These are phyloP conservation scores for Potamarius usumacintae DNA, from an alignment of 2,113 vertebrate genomes.

Conservation along the genomic window DNA sequence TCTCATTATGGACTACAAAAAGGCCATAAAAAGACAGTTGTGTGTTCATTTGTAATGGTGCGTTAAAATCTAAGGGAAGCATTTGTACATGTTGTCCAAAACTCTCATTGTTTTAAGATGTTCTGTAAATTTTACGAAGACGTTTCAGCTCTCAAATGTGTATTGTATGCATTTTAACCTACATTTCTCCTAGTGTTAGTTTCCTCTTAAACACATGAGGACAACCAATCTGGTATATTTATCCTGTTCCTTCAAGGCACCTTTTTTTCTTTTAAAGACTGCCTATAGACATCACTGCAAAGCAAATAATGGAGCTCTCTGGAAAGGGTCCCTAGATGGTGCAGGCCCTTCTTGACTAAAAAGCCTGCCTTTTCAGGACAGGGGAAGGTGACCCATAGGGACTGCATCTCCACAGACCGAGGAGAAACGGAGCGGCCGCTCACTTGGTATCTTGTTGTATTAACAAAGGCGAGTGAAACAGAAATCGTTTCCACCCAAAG, in stretches of 20 bases:
- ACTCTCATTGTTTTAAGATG: neutral
- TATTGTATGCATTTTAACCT: conserved; percentile 4
- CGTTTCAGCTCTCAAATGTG: neutral
- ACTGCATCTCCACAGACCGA: neutral
- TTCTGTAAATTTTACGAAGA: neutral
- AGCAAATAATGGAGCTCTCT: neutral
- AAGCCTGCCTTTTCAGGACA: neutral
- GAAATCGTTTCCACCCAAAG: neutral
- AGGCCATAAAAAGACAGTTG: neutral
- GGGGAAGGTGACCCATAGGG: neutral
- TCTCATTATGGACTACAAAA: neutral
- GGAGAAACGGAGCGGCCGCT: neutral
- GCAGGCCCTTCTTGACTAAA: neutral
- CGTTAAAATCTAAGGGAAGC: neutral
- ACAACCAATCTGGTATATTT: neutral
- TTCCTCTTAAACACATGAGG: neutral
- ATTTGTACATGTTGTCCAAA: neutral
- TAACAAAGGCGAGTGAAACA: neutral
- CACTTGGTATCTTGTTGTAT: neutral
- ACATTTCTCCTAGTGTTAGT: neutral
- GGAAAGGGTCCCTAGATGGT: neutral
- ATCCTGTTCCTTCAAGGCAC: neutral
- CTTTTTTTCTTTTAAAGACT: neutral
- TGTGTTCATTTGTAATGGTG: neutral
- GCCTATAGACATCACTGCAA: neutral